Percentiles rank a stretch among this genome's conserved stretches.
phyloP scores from a whole-genome alignment of 2,888 invertebrate species.

The Tigriopus californicus region DNA sequence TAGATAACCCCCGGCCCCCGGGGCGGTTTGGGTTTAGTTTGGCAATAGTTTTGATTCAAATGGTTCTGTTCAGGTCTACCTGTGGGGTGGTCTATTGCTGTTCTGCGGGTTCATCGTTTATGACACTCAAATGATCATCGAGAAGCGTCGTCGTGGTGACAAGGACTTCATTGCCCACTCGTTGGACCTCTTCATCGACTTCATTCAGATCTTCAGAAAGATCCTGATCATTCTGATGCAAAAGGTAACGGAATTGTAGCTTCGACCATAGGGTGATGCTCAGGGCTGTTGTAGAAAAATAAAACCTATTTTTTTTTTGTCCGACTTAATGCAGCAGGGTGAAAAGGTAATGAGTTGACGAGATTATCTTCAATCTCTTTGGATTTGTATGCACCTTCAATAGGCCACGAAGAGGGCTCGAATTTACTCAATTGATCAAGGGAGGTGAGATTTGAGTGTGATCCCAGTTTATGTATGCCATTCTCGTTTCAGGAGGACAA shows the following conservation, averaged over 20 bases:
- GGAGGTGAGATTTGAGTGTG: no score
- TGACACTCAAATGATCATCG: constrained; percentile 91
- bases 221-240: constrained; percentile 72
- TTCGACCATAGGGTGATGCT: no score
- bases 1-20: constrained; percentile 24
- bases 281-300: no score
- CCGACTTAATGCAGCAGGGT: no score
- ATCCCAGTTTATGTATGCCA: no score
- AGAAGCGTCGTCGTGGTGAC: constrained; percentile 71
- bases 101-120: constrained; percentile 91
- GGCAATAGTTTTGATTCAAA: background rate
- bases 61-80: constrained; percentile 41
- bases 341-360: no score
- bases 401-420: no score
- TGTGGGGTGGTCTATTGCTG: constrained; percentile 68
- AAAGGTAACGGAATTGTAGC: constrained; percentile 37
- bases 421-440: no score
- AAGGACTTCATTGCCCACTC: constrained; percentile 83
- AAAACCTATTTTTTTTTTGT: no score
- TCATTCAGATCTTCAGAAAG: constrained; percentile 79
- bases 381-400: no score
- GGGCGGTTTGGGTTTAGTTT: background rate
- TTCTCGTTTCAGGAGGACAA: no score
- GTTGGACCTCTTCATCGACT: constrained; percentile 82
- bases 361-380: no score